These are phyloP conservation scores for Microtus richardsoni DNA, from an alignment of 2,113 vertebrate genomes.

Conservation along the genomic window DNA sequence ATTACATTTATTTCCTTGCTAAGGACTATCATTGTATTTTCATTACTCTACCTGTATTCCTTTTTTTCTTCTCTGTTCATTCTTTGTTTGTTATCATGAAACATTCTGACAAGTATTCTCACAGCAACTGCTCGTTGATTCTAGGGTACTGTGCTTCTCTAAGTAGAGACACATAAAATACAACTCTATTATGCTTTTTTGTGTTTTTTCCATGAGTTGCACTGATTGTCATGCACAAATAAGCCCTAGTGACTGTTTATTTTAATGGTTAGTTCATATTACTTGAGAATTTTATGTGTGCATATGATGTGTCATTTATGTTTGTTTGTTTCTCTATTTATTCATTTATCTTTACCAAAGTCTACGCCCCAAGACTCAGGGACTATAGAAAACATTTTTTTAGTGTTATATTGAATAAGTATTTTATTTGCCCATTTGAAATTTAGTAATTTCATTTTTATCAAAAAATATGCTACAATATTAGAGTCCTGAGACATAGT, in stretches of 20 bases:
- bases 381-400: background rate
- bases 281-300: background rate
- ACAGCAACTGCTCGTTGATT: background rate
- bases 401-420: background rate
- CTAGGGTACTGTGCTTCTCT: background rate
- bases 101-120: background rate
- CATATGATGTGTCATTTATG: background rate
- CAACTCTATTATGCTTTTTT: background rate
- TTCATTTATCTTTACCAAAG: background rate
- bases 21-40: background rate
- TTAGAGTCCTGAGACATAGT: background rate
- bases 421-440: background rate
- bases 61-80: background rate
- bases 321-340: too few relatives aligned
- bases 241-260: background rate
- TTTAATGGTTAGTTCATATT: background rate
- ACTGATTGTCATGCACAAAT: fast-evolving
- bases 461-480: fast-evolving
- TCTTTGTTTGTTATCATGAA: background rate
- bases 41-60: background rate
- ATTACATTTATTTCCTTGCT: background rate
- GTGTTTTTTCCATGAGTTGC: background rate
- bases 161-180: background rate
- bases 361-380: too few relatives aligned
- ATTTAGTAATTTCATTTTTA: background rate